Evolutionary conservation across 2,888 invertebrate species (phyloP), one percentile per base, ranked within the genome.

Genomic region (Lutraria lutraria): DNA sequence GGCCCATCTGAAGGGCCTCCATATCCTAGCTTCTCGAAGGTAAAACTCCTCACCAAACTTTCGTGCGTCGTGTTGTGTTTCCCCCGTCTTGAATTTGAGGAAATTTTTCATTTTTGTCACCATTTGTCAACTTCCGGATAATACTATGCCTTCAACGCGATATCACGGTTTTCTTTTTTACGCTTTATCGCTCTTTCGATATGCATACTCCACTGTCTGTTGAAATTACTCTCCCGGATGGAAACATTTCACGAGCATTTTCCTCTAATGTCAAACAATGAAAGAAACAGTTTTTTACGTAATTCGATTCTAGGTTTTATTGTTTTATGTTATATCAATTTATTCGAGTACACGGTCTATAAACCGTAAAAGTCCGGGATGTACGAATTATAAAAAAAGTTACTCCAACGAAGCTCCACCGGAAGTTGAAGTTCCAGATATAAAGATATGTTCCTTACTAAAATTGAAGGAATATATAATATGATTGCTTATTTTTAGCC

Each of bases 11-110:
- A 95, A 95, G 0, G 95, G 95, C n/a, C 95, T 89, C 95, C 95
- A 95, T 80, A 95, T 90, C 34, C 93, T 93, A 15, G 95, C 95
- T 87, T 95, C 95, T 43, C 95, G 87, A 31, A 95, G 90, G 87
- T 95, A 95, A 76, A 93, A 95, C 81, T 95, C 95, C 90, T 95
- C 95, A 0, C 95, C 95, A 82, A 95, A 95, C 89, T 95, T 95
- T 29, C 95, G 91, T 25, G 94, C 91, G 88, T 95, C 95, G 13
- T 94, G 92, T 80, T 94, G 95, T 29, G 93, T 93, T 29, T 95
- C 95, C n/a, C 94, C 93, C 15, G 95, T 95, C 89, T 95, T 95
- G 86, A 95, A 95, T 92, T 95, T 95, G 83, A 95, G 94, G 92
- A 95, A 95, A 89, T 95, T 95, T 88, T 95, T 95, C 95, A 95